Percentiles rank a stretch among this genome's conserved stretches.
Conservation (phyloP, 2,888 invertebrate species). For the Eledona agricola region DNA sequence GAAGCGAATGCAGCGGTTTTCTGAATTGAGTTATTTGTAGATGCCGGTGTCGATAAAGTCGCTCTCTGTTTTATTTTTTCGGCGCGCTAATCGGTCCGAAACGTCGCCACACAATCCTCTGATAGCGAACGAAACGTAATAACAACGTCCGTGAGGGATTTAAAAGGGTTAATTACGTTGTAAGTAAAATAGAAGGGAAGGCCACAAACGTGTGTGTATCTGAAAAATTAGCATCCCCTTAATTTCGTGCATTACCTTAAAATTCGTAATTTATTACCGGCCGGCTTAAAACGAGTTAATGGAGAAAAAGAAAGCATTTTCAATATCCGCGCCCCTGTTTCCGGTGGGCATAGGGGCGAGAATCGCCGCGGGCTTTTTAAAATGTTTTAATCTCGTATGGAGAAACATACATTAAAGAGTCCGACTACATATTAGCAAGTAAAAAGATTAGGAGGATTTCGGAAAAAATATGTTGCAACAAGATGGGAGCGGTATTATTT, state of each 20-base stretch:
- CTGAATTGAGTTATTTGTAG: conserved; percentile 54
- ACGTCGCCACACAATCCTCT: no score
- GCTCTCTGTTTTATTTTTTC: no score
- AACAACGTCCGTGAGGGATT: conserved; percentile 55
- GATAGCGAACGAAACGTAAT: no score
- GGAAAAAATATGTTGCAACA: conserved; percentile 47
- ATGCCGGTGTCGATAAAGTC: conserved; percentile 51
- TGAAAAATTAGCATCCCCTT: conserved; percentile 58
- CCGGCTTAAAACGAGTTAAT: conserved; percentile 54
- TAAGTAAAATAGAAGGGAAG: conserved; percentile 56
- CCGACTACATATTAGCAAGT: conserved; percentile 57
- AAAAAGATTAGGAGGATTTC: conserved; percentile 59
- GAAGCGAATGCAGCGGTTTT: conserved; percentile 52
- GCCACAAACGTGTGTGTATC: conserved; percentile 44
- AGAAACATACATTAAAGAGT: conserved; percentile 57
- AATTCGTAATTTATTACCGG: conserved; percentile 59
- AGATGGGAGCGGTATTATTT: conserved; percentile 33
- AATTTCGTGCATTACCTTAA: conserved; percentile 60
- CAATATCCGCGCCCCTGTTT: conserved; percentile 44
- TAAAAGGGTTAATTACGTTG: conserved; percentile 56
- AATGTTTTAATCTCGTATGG: conserved; percentile 59
- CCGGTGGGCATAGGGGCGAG: conserved; percentile 47
- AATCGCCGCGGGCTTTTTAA: conserved; percentile 53
- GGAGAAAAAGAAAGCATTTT: conserved; percentile 55
- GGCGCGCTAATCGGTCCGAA: no score